Evolutionary conservation across 2,797 vertebrate genomes (phyloP).

Genomic region (Chloroceryle inda): DNA sequence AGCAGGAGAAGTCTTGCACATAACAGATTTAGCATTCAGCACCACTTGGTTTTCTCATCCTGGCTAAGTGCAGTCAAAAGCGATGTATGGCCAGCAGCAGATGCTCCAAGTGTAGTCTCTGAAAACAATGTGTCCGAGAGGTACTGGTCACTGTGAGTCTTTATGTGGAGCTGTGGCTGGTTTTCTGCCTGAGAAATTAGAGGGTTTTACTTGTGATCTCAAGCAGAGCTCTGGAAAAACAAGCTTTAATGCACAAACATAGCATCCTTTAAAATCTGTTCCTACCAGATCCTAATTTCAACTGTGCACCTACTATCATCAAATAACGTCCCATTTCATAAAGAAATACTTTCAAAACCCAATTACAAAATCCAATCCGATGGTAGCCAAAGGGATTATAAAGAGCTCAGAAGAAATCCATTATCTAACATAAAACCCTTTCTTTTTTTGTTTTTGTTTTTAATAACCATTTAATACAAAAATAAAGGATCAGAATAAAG

Average conservation of each 20-base stretch:
- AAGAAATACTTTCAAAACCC: not conserved
- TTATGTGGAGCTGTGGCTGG: not conserved
- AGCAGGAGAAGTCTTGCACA: not conserved
- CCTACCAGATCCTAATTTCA: not conserved
- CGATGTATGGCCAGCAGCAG: not conserved
- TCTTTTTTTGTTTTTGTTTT: too few relatives aligned
- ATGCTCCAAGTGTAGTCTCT: not conserved
- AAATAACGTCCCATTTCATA: not conserved
- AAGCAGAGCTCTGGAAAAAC: not conserved
- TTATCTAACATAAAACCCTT: not conserved
- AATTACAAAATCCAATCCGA: not conserved
- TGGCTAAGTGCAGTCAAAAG: not conserved
- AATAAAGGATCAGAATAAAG: constrained; percentile 2
- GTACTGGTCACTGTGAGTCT: not conserved
- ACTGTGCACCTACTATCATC: not conserved
- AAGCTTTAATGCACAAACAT: not conserved
- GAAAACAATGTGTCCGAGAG: not conserved
- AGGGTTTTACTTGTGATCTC: not conserved
- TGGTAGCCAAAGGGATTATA: not conserved
- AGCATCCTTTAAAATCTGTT: not conserved
- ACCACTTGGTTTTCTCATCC: not conserved
- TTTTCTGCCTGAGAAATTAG: not conserved
- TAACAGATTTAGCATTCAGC: not conserved
- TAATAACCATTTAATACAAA: not conserved
- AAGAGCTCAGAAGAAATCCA: not conserved